Percentiles rank a stretch among this genome's conserved stretches.
Evolutionary conservation across 1,140 invertebrate genomes (phyloP).

Genomic region (Planococcus citri): DNA sequence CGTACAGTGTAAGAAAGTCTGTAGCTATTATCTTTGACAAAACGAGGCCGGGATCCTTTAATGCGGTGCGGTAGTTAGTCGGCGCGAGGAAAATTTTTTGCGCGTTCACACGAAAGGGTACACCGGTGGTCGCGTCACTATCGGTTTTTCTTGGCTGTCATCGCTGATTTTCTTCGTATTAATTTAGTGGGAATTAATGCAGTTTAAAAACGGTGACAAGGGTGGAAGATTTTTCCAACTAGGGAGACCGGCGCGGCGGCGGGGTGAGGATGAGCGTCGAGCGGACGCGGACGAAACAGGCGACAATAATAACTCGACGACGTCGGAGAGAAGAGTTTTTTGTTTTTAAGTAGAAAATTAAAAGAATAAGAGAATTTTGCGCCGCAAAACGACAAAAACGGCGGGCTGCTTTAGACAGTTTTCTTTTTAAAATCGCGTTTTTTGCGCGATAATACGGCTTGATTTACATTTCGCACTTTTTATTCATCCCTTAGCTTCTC

Average conservation of each 20-base stretch:
- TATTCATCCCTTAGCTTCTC: too few relatives aligned
- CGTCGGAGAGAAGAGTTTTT: not conserved
- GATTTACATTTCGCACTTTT: constrained; percentile 14
- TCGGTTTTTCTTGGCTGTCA: constrained; percentile 16
- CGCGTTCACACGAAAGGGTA: not conserved
- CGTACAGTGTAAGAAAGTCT: not conserved
- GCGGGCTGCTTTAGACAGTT: not conserved
- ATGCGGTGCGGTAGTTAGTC: not conserved
- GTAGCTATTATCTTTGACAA: not conserved
- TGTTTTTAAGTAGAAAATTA: constrained; percentile 11
- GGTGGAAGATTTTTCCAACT: not conserved
- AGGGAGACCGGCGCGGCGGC: too few relatives aligned
- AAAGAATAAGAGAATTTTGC: constrained; percentile 14
- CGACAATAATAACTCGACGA: not conserved
- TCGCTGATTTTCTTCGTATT: constrained; percentile 18
- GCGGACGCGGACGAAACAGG: not conserved
- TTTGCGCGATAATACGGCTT: constrained; percentile 6
- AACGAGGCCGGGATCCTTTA: not conserved
- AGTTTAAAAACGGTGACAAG: constrained; percentile 12
- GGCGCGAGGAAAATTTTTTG: not conserved
- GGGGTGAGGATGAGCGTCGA: too few relatives aligned
- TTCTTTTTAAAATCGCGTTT: constrained; percentile 15
- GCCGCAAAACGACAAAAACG: not conserved
- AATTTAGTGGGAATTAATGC: constrained; percentile 19
- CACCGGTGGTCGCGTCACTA: not conserved